Base-by-base conservation (phyloP, 2,888 invertebrate species). In the Halocaridina rubra region DNA sequence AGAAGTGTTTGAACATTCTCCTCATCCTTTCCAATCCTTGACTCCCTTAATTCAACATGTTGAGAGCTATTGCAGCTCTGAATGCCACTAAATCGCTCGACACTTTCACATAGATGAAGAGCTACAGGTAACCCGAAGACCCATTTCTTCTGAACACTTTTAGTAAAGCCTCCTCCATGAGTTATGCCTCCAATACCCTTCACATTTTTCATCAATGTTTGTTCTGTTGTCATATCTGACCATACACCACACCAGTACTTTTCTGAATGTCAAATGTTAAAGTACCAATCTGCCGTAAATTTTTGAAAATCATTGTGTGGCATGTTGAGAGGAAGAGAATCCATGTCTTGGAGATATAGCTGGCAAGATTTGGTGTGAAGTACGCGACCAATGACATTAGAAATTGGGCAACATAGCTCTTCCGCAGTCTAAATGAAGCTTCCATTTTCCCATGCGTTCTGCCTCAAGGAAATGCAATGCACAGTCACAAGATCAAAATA, bases 191-290 rank as follows among this genome's bases (percentile, higher is more conserved):
- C n/a, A n/a, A n/a, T n/a, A n/a, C n/a, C n/a, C n/a, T n/a, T n/a
- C n/a, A n/a, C n/a, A n/a, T n/a, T n/a, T n/a, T n/a, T n/a, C n/a
- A n/a, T n/a, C n/a, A n/a, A n/a, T n/a, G n/a, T n/a, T n/a, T n/a
- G n/a, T n/a, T n/a, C n/a, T 39, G n/a, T 57, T 19, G 4, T 32
- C 77, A 59, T 30, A 10, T 77, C 29, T 19, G 61, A 61, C 32
- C 64, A 59, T 77, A 59, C 77, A 61, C 77, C 61, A 5, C 61
- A 29, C 77, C 46, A 67, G 79, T 79, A 33, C 77, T 61, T 77
- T 32, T 77, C 10, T 69, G 27, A 39, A 69, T 67, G 39, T 27
- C 67, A 33, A 67, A 10, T 10, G 8, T n/a, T 79, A 24, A 79
- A 67, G 69, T 69, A 4, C 2, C 39, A 39, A 2, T 79, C 64